These are phyloP conservation scores for Ibidorhyncha struthersii DNA, from an alignment of 2,113 vertebrate species.

Conservation along the genomic window DNA sequence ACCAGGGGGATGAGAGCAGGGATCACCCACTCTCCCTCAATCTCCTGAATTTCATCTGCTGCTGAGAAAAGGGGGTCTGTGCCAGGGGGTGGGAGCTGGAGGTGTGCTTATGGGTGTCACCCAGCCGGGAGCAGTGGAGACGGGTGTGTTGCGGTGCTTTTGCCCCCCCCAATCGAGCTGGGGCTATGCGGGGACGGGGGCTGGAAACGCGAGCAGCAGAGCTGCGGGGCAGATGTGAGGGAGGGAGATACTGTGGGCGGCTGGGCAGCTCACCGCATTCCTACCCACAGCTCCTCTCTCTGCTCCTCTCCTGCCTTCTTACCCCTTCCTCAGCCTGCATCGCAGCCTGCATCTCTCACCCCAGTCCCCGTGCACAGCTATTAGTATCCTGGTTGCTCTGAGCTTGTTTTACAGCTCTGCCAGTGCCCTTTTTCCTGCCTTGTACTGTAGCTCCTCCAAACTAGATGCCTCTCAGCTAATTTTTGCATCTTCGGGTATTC, in stretches of 20 bases:
- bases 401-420: not conserved
- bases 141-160: rapidly evolving
- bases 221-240: not conserved
- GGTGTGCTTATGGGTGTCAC: not conserved
- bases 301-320: not conserved
- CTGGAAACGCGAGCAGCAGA: rapidly evolving
- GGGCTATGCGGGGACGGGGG: not conserved
- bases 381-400: not conserved
- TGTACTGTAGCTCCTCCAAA: not conserved
- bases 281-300: not conserved
- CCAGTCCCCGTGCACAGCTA: not conserved
- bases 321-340: not conserved
- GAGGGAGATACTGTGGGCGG: not conserved
- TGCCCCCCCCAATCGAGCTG: not conserved
- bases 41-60: not conserved
- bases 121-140: not conserved
- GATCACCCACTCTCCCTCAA: not conserved
- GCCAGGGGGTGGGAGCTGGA: not conserved
- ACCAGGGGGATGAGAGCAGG: not conserved
- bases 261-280: not conserved
- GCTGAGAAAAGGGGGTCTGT: not conserved
- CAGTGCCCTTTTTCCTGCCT: not conserved
- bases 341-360: not conserved
- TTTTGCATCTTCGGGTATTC: not conserved
- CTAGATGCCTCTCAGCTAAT: not conserved